A percentile compares a stretch with the other conserved stretches of the same genome.
Evolutionary conservation across 2,797 vertebrate species (phyloP).

Genomic region (Falco cherrug): DNA sequence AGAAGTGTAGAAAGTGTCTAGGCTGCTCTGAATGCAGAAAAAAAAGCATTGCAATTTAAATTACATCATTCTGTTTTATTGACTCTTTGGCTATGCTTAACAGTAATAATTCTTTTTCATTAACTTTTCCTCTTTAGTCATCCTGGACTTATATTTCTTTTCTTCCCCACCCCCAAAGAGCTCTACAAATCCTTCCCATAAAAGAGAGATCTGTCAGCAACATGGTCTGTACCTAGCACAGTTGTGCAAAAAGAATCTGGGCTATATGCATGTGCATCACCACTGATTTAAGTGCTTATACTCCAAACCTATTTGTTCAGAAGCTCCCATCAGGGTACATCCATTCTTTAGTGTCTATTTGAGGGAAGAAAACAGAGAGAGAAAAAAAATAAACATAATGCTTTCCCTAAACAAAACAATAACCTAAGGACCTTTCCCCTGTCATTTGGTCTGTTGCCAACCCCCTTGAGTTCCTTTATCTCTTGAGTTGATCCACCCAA

Average conservation of each 20-base stretch:
- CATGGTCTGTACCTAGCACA: background rate
- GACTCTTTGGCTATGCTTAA: background rate
- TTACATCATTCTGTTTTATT: background rate
- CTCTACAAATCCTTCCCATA: background rate
- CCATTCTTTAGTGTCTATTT: background rate
- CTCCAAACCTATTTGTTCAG: background rate
- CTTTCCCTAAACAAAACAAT: background rate
- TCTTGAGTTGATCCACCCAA: background rate
- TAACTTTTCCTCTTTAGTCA: background rate
- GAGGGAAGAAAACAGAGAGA: background rate
- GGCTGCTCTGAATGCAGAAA: background rate
- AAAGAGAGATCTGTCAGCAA: background rate
- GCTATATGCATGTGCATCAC: background rate
- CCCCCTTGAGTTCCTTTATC: background rate
- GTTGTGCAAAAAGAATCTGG: background rate
- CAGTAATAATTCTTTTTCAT: background rate
- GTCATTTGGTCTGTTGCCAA: background rate
- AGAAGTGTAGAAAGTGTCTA: background rate
- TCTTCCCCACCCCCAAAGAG: background rate
- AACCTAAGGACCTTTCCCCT: background rate
- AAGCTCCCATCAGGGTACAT: background rate
- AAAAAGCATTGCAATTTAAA: background rate
- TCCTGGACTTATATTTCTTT: background rate
- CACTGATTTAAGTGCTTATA: background rate
- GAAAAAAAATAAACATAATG: fast-evolving